Evolutionary conservation across 2,113 vertebrate genomes (phyloP), one percentile per base, ranked within the genome.

Genomic region (Actenoides hombroni): DNA sequence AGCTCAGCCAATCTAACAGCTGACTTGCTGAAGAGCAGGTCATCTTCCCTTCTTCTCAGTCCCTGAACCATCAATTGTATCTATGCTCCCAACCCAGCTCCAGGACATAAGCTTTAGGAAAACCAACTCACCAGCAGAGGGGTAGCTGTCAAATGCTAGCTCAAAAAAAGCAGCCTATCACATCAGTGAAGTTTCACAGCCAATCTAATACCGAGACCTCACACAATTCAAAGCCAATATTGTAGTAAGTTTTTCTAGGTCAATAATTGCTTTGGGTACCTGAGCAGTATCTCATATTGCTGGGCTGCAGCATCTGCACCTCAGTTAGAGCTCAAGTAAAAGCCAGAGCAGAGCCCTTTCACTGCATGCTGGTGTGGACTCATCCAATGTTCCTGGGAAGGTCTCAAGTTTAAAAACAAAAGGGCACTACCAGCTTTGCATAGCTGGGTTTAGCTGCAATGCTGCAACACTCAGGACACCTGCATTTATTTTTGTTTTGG

Each of bases 341-440:
- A 63, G 51, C 4, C 75, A 48, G 18, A 74, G 40, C 5, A 29
- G 39, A 15, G 6, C 25, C 37, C 40, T 56, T 54, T 46, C 53
- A 74, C 18, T 0, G 2, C 15, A 4, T 2, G 4, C 26, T 39
- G 3, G 1, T 24, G 44, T 2, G 6, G 10, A 56, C 6, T 9
- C 28, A 26, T 14, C 4, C 18, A 44, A 5, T 2, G 4, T 15
- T 65, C 54, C 65, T 25, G n/a, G 29, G 16, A 76, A 86, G 79
- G 60, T 10, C 51, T 78, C 23, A 7, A 37, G 21, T 63, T 65
- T 71, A 31, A 48, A 83, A 79, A 16, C 23, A 60, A 83, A 85
- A 67, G 19, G 7, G 25, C 29, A 59, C 26, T 54, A 59, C 42
- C 17, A 75, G 25, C 31, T 40, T 56, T 0, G 1, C 1, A 0